Conservation (phyloP, 1,140 invertebrate species). For the Anagrus nilaparvatae region DNA sequence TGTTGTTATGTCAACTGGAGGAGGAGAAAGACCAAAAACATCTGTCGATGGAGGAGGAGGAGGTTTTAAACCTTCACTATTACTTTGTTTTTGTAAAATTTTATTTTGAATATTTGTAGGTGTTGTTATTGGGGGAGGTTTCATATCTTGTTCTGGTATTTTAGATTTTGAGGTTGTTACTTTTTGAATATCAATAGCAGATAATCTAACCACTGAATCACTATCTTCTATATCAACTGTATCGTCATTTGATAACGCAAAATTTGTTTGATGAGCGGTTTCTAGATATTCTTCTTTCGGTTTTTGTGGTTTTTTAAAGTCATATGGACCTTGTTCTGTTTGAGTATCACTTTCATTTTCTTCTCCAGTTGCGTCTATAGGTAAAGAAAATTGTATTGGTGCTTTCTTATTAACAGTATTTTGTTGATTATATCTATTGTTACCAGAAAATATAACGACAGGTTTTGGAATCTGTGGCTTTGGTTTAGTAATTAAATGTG, state of each 20-base stretch:
- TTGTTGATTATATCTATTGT: conserved; percentile 17
- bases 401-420: conserved; percentile 20
- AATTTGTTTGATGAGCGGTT: conserved; percentile 31
- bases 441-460: conserved; percentile 28
- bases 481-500: conserved; percentile 35
- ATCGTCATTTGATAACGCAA: conserved; percentile 21
- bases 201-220: conserved; percentile 4
- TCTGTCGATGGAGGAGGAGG: conserved; percentile 32
- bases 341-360: conserved; percentile 31
- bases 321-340: no score
- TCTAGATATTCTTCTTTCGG: conserved; percentile 24
- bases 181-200: conserved; percentile 10
- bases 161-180: conserved; percentile 17
- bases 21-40: conserved; percentile 36
- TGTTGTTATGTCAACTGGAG: conserved; percentile 32
- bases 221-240: conserved; percentile 9
- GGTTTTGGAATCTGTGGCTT: conserved; percentile 30
- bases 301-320: conserved; percentile 22
- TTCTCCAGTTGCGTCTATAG: conserved; percentile 28
- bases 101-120: conserved; percentile 16
- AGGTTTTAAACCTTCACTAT: conserved; percentile 31
- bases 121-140: conserved; percentile 28
- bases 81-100: conserved; percentile 7
- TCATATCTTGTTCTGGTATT: conserved; percentile 33
- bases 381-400: conserved; percentile 29